Evolutionary conservation across 2,113 vertebrate species (phyloP), one percentile per base, ranked within the genome.

Genomic region (Ranitomeya imitator): DNA sequence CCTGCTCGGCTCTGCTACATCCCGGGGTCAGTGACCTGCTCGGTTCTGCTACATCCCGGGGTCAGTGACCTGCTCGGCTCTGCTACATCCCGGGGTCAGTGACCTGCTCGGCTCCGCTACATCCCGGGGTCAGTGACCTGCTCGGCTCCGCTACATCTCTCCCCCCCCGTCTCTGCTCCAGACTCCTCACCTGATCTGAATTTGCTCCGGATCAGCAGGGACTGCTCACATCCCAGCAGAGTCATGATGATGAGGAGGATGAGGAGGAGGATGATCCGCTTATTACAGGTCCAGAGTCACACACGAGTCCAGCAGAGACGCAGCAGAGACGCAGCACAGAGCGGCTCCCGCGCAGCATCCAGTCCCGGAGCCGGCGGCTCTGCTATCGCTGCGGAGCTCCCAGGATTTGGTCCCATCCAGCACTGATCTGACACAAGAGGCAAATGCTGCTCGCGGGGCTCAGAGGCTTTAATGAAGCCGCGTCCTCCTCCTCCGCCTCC

Each of bases 151-250:
- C 55, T 57, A 9, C 55, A 9, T 11, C 12, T 1, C 21, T 10
- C 21, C 63, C 21, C 63, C 21, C 21, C 63, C 21, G 2, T 67
- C 2, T 9, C 21, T 67, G 2, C 18, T 63, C 74, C 16, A 19
- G 2, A 3, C 54, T 0, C 94, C 97, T 97, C 96, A 99, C 98
- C 98, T 97, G 98, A 99, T 98, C 97, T 97, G 94, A 99, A 99
- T 95, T 99, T 99, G 97, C 96, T 99, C 95, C 98, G 96, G 94
- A 99, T 99, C 94, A 99, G 95, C 94, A 99, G 94, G 91, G 98
- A 99, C 94, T 99, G 97, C 92, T 99, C 97, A 91, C 98, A 98
- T 92, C 97, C 97, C 95, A 99, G 96, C 87, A 99, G 97, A 92
- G 98, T 99, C 98, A 99, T 99, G 96, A 90, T 45, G 37, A 45